A percentile compares a stretch with the other conserved stretches of the same genome.
Evolutionary conservation across 2,888 invertebrate genomes (phyloP).

Genomic region (Troides helena): DNA sequence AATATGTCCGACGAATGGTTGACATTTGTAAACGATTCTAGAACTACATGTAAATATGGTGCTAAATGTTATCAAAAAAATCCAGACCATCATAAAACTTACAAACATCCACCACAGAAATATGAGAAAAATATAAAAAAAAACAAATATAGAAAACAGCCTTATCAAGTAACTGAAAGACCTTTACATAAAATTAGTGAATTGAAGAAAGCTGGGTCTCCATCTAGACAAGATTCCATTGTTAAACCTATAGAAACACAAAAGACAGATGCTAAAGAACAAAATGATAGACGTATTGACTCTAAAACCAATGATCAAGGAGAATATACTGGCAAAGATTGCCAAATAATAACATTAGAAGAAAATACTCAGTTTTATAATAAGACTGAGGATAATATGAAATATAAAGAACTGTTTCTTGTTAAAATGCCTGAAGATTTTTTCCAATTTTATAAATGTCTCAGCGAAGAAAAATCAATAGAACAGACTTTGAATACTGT

Average conservation of each 20-base stretch:
- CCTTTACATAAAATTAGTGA: conserved; percentile 17
- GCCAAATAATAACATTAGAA: conserved; percentile 40
- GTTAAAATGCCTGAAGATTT: conserved; percentile 95
- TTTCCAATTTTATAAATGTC: conserved; percentile 90
- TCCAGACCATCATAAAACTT: conserved; percentile 85
- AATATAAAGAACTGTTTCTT: conserved; percentile 88
- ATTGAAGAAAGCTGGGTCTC: not conserved
- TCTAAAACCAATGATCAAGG: conserved; percentile 4
- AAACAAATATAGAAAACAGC: conserved; percentile 31
- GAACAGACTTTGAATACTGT: conserved; percentile 82
- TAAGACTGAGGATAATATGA: conserved; percentile 67
- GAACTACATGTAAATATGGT: conserved; percentile 88
- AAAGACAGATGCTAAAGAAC: not conserved
- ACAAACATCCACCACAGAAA: conserved; percentile 84
- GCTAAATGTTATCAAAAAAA: conserved; percentile 91
- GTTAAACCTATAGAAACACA: not conserved
- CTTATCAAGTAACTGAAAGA: conserved; percentile 16
- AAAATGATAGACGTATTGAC: not conserved
- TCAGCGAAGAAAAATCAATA: conserved; percentile 77
- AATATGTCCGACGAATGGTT: conserved; percentile 66
- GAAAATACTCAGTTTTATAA: conserved; percentile 60
- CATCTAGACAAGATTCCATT: not conserved
- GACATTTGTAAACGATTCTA: conserved; percentile 59
- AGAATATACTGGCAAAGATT: conserved; percentile 11
- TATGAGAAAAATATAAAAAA: conserved; percentile 44